Evolutionary conservation across 2,113 vertebrate species (phyloP).

Genomic region (Myodes glareolus): DNA sequence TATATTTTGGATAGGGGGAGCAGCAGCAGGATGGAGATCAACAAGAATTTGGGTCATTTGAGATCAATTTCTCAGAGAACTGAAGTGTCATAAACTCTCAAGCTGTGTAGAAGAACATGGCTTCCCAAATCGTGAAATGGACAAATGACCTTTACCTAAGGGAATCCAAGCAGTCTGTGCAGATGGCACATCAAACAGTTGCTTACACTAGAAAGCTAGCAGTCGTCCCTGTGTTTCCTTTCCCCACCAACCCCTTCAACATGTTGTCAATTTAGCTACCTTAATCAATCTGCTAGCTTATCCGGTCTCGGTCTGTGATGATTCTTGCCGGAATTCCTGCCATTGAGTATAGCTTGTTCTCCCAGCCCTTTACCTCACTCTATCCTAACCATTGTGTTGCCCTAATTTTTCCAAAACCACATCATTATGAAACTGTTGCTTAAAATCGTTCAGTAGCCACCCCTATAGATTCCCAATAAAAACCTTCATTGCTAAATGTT

Average conservation of each 20-base stretch:
- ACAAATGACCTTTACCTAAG: background rate
- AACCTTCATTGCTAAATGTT: background rate
- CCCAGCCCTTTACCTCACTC: background rate
- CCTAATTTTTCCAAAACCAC: constrained; percentile 30
- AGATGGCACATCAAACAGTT: background rate
- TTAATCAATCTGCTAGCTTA: background rate
- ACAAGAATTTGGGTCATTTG: background rate
- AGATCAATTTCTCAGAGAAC: background rate
- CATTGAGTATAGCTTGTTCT: background rate
- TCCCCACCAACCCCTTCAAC: background rate
- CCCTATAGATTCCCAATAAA: background rate
- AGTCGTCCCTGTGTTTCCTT: background rate
- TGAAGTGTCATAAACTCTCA: background rate
- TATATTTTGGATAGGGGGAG: background rate
- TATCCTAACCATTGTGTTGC: background rate
- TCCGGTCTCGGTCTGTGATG: background rate
- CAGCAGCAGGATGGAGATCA: background rate
- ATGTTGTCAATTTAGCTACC: constrained; percentile 14
- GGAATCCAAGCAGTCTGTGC: background rate
- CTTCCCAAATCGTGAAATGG: background rate
- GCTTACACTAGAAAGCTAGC: background rate
- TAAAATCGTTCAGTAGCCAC: background rate
- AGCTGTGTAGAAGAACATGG: background rate
- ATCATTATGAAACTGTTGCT: constrained; percentile 21
- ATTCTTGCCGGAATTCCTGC: background rate